Conservation (phyloP, 2,797 vertebrate species). For the Capromys pilorides region DNA sequence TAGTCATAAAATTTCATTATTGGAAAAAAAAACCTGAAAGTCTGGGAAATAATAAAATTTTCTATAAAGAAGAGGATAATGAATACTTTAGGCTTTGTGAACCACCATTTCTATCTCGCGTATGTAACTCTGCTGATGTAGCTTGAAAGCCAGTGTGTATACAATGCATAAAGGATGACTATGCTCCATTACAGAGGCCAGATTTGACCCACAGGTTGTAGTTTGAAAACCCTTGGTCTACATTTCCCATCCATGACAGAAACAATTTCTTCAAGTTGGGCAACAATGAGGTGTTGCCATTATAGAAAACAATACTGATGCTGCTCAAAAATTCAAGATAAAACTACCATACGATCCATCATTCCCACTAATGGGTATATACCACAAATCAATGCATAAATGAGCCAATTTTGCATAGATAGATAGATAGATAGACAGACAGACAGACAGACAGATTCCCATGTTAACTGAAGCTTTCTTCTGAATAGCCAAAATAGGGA, state of each 20-base stretch:
- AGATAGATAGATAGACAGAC: background rate
- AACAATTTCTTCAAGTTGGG: background rate
- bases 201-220: background rate
- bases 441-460: background rate
- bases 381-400: background rate
- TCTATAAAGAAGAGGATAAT: background rate
- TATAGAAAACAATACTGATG: background rate
- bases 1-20: conserved; percentile 29
- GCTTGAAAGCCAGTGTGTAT: background rate
- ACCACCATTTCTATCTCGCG: background rate
- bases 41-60: background rate
- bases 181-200: background rate
- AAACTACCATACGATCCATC: background rate
- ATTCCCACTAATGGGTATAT: background rate
- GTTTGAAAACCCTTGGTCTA: background rate
- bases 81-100: background rate
- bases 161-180: background rate
- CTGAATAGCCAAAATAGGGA: background rate
- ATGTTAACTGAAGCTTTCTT: background rate
- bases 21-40: background rate
- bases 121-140: background rate
- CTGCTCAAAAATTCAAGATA: background rate
- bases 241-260: background rate
- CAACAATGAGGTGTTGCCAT: background rate
- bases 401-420: background rate